phyloP scores from a whole-genome alignment of 2,113 vertebrate species.

The Microcebus lehilahytsara region DNA sequence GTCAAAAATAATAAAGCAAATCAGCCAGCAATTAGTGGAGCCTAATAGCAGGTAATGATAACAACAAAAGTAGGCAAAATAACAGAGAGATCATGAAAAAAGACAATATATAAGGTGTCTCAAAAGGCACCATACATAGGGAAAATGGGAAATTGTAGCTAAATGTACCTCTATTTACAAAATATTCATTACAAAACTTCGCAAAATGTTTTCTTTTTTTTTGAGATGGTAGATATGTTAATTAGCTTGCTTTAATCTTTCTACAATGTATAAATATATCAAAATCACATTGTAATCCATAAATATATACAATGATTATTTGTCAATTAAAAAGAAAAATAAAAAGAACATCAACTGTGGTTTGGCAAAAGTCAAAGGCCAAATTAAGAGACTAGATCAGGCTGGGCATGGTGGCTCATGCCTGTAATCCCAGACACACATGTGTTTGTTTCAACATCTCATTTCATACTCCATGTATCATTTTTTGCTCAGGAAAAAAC shows the following conservation, averaged over 20 bases:
- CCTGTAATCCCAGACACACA: neutral
- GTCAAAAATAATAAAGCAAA: neutral
- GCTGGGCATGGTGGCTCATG: no score
- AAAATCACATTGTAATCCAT: neutral
- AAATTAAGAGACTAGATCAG: neutral
- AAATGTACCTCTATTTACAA: no score
- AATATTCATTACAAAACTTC: no score
- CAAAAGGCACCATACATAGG: no score
- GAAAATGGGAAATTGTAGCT: no score
- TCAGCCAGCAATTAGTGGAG: neutral
- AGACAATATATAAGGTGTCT: neutral
- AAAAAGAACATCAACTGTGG: neutral
- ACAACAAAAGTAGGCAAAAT: neutral
- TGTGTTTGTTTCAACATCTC: neutral
- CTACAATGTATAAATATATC: neutral
- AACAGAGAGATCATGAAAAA: neutral
- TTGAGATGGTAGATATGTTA: neutral
- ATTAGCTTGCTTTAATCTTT: neutral
- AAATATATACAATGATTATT: neutral
- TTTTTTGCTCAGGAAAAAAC: neutral
- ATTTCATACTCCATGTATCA: neutral
- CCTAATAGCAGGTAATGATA: neutral
- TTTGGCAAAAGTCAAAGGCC: neutral
- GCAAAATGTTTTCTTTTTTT: no score
- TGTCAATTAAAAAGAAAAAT: neutral